phyloP scores from a whole-genome alignment of 2,113 vertebrate genomes.

The Zapus hudsonius region DNA sequence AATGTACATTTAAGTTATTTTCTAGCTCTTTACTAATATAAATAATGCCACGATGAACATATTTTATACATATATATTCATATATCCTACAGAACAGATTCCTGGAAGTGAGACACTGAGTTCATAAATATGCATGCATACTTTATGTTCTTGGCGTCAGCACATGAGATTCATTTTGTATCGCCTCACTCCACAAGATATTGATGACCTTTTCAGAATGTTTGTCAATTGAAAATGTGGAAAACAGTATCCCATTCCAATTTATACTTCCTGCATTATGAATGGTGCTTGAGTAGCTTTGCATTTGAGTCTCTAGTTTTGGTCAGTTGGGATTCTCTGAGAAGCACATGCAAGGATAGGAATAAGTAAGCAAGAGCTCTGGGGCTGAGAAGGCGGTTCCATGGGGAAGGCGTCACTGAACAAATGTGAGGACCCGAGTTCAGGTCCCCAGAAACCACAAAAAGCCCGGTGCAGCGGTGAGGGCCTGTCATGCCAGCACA shows the following conservation, averaged over 20 bases:
- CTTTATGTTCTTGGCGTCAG: constrained; percentile 33
- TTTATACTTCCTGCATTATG: neutral
- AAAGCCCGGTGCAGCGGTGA: too few relatives aligned
- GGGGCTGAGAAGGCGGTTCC: too few relatives aligned
- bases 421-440: too few relatives aligned
- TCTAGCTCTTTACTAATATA: constrained; percentile 24
- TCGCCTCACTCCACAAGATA: neutral
- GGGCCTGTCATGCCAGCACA: too few relatives aligned
- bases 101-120: constrained; percentile 10
- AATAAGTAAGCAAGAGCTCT: neutral
- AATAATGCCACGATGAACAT: neutral
- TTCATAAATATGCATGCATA: neutral
- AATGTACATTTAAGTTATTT: neutral
- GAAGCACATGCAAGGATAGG: neutral
- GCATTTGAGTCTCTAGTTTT: neutral
- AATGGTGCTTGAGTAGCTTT: neutral
- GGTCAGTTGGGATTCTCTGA: neutral
- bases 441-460: too few relatives aligned
- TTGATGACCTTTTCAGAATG: constrained; percentile 26
- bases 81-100: neutral
- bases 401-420: too few relatives aligned
- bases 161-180: constrained; percentile 2
- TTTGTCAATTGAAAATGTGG: neutral
- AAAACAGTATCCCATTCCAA: neutral
- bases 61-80: neutral